phyloP scores from a whole-genome alignment of 2,797 vertebrate genomes.

The Myotis daubentonii region DNA sequence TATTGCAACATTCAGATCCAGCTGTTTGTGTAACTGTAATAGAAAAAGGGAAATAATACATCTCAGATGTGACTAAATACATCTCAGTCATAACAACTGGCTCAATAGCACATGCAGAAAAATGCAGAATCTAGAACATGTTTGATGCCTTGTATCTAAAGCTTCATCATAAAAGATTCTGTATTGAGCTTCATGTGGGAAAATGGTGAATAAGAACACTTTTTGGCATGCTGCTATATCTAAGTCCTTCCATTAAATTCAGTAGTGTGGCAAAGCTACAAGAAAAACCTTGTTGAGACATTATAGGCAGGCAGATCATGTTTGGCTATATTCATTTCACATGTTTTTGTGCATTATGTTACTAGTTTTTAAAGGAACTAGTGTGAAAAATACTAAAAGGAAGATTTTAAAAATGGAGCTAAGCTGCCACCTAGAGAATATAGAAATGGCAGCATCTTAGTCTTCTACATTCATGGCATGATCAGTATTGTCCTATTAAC shows the following conservation, averaged over 20 bases:
- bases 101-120: background rate
- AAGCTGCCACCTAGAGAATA: constrained; percentile 77
- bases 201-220: background rate
- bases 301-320: constrained; percentile 42
- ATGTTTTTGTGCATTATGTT: constrained; percentile 52
- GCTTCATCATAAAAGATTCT: constrained; percentile 13
- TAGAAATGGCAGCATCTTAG: constrained; percentile 39
- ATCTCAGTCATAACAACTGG: background rate
- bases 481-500: background rate
- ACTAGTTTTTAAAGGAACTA: constrained; percentile 70
- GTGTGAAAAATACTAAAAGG: constrained; percentile 57
- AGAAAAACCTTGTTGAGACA: constrained; percentile 66
- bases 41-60: background rate
- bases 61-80: background rate
- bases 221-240: background rate
- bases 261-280: constrained; percentile 55
- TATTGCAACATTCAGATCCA: constrained; percentile 21
- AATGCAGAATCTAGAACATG: background rate
- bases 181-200: constrained; percentile 16
- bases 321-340: constrained; percentile 60
- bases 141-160: background rate
- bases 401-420: constrained; percentile 58
- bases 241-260: constrained; percentile 51
- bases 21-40: background rate
- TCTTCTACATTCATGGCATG: background rate